Evolutionary conservation across 2,888 invertebrate genomes (phyloP).

Genomic region (Tachina grossa): DNA sequence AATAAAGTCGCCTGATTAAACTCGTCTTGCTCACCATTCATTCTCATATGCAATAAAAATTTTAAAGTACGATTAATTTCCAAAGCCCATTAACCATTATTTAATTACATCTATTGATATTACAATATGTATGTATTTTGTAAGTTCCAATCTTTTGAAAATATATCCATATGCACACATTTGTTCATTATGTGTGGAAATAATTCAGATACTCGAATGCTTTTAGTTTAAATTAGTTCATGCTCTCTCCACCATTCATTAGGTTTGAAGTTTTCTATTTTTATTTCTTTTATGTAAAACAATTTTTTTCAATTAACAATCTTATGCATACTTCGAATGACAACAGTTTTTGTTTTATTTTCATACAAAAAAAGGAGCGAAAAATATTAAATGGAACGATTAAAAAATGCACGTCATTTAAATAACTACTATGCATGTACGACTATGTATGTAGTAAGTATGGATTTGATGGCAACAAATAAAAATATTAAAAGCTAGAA

Average conservation of each 20-base stretch:
- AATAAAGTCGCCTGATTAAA: too few species aligned
- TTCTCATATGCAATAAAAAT: too few species aligned
- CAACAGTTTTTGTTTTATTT: slow-evolving; percentile 49
- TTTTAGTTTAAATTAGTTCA: slow-evolving; percentile 54
- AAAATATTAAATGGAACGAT: not conserved
- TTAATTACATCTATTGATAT: not conserved
- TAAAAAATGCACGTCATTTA: slow-evolving; percentile 44
- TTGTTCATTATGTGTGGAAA: not conserved
- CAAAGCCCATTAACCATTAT: too few species aligned
- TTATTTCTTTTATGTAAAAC: slow-evolving; percentile 7
- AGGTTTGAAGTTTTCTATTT: slow-evolving; percentile 30
- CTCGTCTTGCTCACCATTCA: too few species aligned
- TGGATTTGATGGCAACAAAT: not conserved
- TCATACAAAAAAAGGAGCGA: not conserved
- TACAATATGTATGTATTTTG: not conserved
- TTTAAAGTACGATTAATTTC: too few species aligned
- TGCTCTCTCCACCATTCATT: slow-evolving; percentile 47
- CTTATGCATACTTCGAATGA: slow-evolving; percentile 59
- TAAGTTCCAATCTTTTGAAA: not conserved
- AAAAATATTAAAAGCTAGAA: not conserved
- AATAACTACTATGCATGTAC: slow-evolving; percentile 10
- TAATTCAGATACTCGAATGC: not conserved
- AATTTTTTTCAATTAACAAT: slow-evolving; percentile 66
- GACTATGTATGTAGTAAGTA: not conserved
- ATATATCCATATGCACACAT: not conserved